phyloP scores from a whole-genome alignment of 2,888 invertebrate species.

The Rosalia funebris region DNA sequence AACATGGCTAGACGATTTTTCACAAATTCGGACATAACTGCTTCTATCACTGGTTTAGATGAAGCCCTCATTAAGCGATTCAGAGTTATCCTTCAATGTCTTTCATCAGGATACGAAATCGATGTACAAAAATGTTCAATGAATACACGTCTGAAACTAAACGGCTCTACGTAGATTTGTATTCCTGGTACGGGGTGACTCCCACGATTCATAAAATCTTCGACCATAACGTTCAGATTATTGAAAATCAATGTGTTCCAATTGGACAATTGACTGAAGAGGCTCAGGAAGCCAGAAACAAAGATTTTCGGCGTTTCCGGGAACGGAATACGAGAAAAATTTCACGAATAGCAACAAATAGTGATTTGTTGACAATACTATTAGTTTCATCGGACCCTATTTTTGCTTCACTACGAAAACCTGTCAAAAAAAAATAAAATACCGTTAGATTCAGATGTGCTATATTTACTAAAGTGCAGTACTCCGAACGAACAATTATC shows the following conservation, averaged over 20 bases:
- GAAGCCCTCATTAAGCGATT: not conserved
- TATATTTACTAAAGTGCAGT: not conserved
- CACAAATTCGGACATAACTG: not conserved
- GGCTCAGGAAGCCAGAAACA: not conserved
- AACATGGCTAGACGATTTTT: not conserved
- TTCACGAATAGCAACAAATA: not conserved
- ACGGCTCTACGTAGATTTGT: not conserved
- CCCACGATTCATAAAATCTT: not conserved
- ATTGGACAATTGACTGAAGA: too few relatives aligned
- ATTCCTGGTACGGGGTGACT: not conserved
- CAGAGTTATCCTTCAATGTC: not conserved
- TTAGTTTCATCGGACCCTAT: not conserved
- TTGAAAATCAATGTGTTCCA: not conserved
- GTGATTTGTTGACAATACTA: not conserved
- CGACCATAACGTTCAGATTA: not conserved
- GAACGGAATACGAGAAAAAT: not conserved
- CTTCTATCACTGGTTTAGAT: not conserved
- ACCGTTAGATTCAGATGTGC: not conserved
- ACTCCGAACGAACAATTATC: too few relatives aligned
- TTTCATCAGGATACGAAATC: not conserved
- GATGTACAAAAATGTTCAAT: not conserved
- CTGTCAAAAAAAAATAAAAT: not conserved
- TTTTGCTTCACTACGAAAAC: not conserved
- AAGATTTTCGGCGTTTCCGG: not conserved
- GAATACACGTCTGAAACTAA: not conserved